These are phyloP conservation scores for Dendrolimus pini DNA, from an alignment of 2,888 invertebrate genomes.

Conservation along the genomic window DNA sequence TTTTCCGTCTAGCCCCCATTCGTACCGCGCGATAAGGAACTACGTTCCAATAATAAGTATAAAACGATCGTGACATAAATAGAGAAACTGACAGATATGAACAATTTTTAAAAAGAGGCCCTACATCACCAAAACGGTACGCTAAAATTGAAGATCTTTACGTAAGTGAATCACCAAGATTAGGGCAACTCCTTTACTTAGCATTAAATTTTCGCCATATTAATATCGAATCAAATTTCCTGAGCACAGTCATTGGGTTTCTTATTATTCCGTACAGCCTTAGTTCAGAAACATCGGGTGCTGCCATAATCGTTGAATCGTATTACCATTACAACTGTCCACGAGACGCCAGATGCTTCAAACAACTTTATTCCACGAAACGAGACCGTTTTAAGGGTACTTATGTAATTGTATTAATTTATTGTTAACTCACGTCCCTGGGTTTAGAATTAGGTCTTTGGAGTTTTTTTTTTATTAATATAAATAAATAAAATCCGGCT, in stretches of 20 bases:
- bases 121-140: no score
- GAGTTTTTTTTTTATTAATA: no score
- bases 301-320: constrained; percentile 69
- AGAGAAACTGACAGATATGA: no score
- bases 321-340: constrained; percentile 73
- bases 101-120: no score
- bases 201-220: not conserved
- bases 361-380: constrained; percentile 66
- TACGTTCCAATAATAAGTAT: no score
- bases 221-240: constrained; percentile 56
- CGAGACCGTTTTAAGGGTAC: constrained; percentile 31
- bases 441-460: no score
- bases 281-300: constrained; percentile 38
- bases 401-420: constrained; percentile 24
- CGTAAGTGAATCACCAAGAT: no score
- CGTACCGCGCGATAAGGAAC: no score
- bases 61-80: no score
- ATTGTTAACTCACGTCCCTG: not conserved
- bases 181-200: not conserved
- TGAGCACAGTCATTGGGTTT: constrained; percentile 55
- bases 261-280: constrained; percentile 63
- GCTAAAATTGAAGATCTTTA: no score
- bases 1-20: no score
- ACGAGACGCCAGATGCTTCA: constrained; percentile 59
- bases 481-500: no score